Conservation (phyloP, 2,888 invertebrate genomes). For the Poecilus cupreus region DNA sequence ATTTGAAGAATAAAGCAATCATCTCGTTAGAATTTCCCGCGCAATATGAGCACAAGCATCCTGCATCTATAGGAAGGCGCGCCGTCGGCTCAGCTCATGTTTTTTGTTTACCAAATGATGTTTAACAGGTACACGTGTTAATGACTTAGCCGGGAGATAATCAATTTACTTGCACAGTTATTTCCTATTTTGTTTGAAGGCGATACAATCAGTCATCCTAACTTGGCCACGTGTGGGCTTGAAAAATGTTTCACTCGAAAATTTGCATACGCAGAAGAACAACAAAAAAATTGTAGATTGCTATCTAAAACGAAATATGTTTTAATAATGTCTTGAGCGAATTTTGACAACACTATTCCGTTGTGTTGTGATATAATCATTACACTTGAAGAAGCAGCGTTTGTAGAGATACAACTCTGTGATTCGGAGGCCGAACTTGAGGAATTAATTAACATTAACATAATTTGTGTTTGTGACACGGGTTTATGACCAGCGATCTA, state of each 20-base stretch:
- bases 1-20: no score
- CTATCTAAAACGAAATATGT: constrained; percentile 52
- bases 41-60: constrained; percentile 1
- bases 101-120: constrained; percentile 49
- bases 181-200: constrained; percentile 53
- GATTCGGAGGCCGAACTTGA: not conserved
- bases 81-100: not conserved
- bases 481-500: not conserved
- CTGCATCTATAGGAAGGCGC: not conserved
- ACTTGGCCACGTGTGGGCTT: constrained; percentile 51
- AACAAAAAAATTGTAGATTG: constrained; percentile 47
- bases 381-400: constrained; percentile 23
- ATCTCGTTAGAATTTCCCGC: not conserved
- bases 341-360: constrained; percentile 50
- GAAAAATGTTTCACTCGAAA: constrained; percentile 51
- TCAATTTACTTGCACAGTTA: constrained; percentile 56
- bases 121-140: constrained; percentile 57
- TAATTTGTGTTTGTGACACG: constrained; percentile 17
- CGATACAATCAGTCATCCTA: constrained; percentile 55
- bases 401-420: not conserved
- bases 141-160: constrained; percentile 52
- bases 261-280: constrained; percentile 42
- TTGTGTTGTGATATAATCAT: constrained; percentile 42
- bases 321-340: constrained; percentile 31
- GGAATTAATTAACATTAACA: constrained; percentile 22